These are phyloP conservation scores for Elgaria multicarinata DNA, from an alignment of 2,113 vertebrate genomes.

Conservation along the genomic window DNA sequence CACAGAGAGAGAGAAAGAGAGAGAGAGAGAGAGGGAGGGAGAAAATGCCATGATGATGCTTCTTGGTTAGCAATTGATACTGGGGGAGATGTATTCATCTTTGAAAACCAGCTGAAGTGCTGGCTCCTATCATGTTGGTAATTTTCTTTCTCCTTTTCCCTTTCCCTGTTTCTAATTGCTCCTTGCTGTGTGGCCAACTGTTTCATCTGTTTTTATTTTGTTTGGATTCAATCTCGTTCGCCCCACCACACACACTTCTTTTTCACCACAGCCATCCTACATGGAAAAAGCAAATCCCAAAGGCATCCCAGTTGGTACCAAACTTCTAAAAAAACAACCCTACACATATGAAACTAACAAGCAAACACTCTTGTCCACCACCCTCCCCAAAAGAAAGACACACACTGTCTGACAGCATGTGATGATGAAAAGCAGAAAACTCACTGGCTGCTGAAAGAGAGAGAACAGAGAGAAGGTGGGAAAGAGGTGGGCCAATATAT, in stretches of 20 bases:
- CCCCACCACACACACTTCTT: not conserved
- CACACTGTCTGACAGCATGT: not conserved
- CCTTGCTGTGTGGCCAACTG: not conserved
- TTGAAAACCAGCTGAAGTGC: not conserved
- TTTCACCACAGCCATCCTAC: not conserved
- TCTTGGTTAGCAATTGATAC: not conserved
- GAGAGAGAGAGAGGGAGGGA: not conserved
- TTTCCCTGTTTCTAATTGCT: not conserved
- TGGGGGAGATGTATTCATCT: not conserved
- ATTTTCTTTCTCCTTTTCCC: not conserved
- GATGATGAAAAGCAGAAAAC: fast-evolving
- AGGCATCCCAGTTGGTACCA: fast-evolving
- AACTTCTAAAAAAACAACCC: not conserved
- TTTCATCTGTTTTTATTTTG: constrained; percentile 24
- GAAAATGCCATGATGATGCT: not conserved
- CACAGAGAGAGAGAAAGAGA: no score
- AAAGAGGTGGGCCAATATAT: not conserved
- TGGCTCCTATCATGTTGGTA: not conserved
- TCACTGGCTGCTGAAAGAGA: not conserved
- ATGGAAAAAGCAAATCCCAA: not conserved
- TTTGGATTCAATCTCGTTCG: not conserved
- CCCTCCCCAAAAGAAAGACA: not conserved
- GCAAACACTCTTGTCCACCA: not conserved
- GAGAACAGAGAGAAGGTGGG: fast-evolving
- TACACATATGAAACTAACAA: fast-evolving